Evolutionary conservation across 1,140 invertebrate species (phyloP).

Genomic region (Watersipora subatra): DNA sequence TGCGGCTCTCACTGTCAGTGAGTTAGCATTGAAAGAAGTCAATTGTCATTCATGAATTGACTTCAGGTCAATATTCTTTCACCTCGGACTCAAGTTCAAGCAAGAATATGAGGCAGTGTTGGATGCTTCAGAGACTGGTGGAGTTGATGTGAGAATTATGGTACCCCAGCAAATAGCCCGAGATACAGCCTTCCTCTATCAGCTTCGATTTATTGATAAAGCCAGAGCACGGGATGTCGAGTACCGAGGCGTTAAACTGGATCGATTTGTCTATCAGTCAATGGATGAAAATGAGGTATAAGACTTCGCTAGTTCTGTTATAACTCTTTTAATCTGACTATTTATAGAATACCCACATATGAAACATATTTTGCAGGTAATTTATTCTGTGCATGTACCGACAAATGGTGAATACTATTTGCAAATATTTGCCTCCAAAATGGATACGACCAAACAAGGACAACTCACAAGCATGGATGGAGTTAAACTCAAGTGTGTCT

Average conservation of each 20-base stretch:
- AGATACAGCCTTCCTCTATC: conserved; percentile 38
- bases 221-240: conserved; percentile 57
- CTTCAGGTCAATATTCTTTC: conserved; percentile 6
- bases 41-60: too few species aligned
- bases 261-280: conserved; percentile 91
- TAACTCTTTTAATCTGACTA: too few species aligned
- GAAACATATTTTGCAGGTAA: conserved; percentile 2
- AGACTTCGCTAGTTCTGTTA: background rate
- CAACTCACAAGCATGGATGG: background rate
- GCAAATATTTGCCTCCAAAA: conserved; percentile 18
- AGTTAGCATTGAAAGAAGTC: too few species aligned
- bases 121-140: background rate
- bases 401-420: conserved; percentile 32
- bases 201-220: conserved; percentile 34
- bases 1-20: too few species aligned
- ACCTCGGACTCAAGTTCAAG: conserved; percentile 6
- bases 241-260: conserved; percentile 72
- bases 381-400: conserved; percentile 63
- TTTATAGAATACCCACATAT: too few species aligned
- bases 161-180: conserved; percentile 23
- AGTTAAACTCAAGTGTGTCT: conserved; percentile 77
- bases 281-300: conserved; percentile 32
- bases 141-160: background rate
- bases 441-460: conserved; percentile 22
- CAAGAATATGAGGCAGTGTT: background rate